Percentiles rank a stretch among this genome's conserved stretches.
Evolutionary conservation across 2,888 invertebrate species (phyloP).

Genomic region (Trichopoda pennipes): DNA sequence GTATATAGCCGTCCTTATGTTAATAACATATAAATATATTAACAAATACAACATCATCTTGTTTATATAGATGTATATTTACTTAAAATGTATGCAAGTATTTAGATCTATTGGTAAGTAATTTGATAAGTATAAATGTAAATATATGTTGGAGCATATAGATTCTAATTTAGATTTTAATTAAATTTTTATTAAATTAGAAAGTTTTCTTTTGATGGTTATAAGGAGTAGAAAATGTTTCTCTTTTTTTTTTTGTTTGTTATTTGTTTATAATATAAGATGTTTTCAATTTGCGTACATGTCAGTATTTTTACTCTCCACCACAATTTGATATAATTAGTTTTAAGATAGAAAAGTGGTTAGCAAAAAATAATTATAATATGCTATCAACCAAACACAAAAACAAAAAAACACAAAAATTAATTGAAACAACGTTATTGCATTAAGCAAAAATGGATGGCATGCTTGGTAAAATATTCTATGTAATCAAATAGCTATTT

Average conservation of each 20-base stretch:
- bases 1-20: constrained; percentile 80
- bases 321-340: constrained; percentile 38
- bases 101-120: background rate
- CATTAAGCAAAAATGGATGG: too few relatives aligned
- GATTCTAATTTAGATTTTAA: constrained; percentile 36
- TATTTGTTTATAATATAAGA: background rate
- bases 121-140: constrained; percentile 33
- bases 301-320: constrained; percentile 59
- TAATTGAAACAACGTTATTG: too few relatives aligned
- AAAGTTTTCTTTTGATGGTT: background rate
- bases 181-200: constrained; percentile 46
- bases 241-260: constrained; percentile 10
- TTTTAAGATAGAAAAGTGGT: constrained; percentile 6
- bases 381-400: background rate
- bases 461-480: too few relatives aligned
- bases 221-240: background rate
- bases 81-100: constrained; percentile 45
- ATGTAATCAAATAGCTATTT: too few relatives aligned
- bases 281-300: constrained; percentile 12
- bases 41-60: constrained; percentile 66
- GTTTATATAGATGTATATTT: constrained; percentile 57
- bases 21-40: constrained; percentile 60
- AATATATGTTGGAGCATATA: constrained; percentile 24
- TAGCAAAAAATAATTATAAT: background rate
- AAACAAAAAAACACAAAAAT: background rate